These are phyloP conservation scores for Proisotoma minuta DNA, from an alignment of 2,888 invertebrate species.

Conservation along the genomic window DNA sequence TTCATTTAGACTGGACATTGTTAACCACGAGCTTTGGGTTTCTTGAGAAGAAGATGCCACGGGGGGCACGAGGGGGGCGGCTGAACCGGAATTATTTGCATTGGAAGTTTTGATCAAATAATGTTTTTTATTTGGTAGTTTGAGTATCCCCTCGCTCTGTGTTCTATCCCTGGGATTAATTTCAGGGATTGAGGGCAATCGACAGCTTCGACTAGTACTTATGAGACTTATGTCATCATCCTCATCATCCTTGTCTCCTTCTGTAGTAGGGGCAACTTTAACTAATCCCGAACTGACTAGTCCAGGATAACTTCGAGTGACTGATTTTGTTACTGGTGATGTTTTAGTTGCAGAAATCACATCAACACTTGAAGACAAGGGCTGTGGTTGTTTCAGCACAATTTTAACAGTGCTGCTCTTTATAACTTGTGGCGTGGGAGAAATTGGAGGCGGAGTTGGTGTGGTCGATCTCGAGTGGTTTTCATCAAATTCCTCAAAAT, in stretches of 20 bases:
- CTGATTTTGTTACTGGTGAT: too few species aligned
- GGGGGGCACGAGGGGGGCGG: slow-evolving; percentile 18
- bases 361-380: neutral
- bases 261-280: too few species aligned
- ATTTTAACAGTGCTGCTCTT: slow-evolving; percentile 10
- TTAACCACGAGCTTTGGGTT: slow-evolving; percentile 28
- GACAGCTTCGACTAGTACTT: neutral
- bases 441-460: slow-evolving; percentile 24
- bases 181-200: neutral
- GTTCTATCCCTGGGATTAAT: neutral
- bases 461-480: slow-evolving; percentile 29
- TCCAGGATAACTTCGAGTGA: slow-evolving; percentile 13
- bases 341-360: neutral
- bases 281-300: too few species aligned
- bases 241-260: slow-evolving; percentile 4
- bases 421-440: neutral
- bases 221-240: neutral
- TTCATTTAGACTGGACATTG: slow-evolving; percentile 20
- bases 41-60: too few species aligned
- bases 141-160: slow-evolving; percentile 3
- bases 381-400: slow-evolving; percentile 2
- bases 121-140: too few species aligned
- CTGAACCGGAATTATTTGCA: neutral
- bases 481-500: slow-evolving; percentile 15
- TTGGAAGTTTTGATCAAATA: too few species aligned